Percentiles rank a stretch among this genome's conserved stretches.
Conservation (phyloP, 2,113 vertebrate genomes). For the Rhea pennata region DNA sequence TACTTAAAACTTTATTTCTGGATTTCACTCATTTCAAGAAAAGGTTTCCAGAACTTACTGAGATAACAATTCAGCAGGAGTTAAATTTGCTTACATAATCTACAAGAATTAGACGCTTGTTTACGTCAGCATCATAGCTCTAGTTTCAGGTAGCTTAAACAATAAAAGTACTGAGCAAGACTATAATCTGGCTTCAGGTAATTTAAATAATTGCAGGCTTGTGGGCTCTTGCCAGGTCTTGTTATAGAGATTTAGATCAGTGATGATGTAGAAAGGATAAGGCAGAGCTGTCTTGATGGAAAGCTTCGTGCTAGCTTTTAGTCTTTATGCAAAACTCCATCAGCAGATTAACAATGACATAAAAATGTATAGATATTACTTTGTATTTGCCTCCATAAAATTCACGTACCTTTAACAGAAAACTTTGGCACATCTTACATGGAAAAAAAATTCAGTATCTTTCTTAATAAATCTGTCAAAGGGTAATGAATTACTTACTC, state of each 20-base stretch:
- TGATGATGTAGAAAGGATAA: not conserved
- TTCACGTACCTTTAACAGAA: not conserved
- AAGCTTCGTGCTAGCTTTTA: not conserved
- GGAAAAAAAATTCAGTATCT: not conserved
- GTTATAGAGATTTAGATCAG: not conserved
- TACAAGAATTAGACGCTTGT: not conserved
- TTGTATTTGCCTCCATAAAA: not conserved
- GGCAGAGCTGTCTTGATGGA: not conserved
- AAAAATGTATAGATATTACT: not conserved
- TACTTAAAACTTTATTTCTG: not conserved
- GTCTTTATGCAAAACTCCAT: not conserved
- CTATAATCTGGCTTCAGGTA: constrained; percentile 9
- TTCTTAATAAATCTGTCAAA: not conserved
- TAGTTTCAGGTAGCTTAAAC: constrained; percentile 38
- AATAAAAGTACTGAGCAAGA: constrained; percentile 17
- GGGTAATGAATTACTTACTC: not conserved
- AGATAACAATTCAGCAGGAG: not conserved
- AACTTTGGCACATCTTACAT: not conserved
- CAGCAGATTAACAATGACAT: not conserved
- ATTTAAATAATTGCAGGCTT: constrained; percentile 60
- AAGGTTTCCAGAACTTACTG: not conserved
- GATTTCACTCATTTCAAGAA: not conserved
- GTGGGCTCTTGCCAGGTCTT: constrained; percentile 47
- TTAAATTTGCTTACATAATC: not conserved
- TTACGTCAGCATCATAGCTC: not conserved